These are phyloP conservation scores for Philotrypesis tridentata DNA, from an alignment of 1,140 invertebrate species.

Conservation along the genomic window DNA sequence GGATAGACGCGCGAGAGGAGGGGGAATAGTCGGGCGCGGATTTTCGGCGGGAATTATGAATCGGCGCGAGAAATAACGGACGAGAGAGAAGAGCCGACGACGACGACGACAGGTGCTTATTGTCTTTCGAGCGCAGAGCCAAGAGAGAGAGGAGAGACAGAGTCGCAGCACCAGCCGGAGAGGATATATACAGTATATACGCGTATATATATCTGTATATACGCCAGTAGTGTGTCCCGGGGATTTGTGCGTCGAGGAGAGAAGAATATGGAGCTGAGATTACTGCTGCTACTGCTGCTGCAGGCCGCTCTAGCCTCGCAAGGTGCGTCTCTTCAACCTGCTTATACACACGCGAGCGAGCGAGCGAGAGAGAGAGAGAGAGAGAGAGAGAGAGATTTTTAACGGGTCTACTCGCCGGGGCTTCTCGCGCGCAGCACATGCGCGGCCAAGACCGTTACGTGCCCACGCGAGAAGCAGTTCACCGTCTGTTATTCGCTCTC, in stretches of 20 bases:
- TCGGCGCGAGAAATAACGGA: background rate
- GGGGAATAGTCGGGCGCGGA: no score
- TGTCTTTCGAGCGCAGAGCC: no score
- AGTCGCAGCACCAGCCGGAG: no score
- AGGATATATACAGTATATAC: background rate
- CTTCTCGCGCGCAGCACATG: background rate
- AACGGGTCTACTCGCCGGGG: background rate
- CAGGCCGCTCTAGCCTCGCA: background rate
- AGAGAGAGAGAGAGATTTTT: background rate
- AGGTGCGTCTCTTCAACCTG: slow-evolving; percentile 33
- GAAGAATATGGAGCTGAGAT: background rate
- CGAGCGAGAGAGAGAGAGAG: background rate
- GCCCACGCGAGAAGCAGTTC: background rate
- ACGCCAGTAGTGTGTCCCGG: background rate
- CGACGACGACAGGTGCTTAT: background rate
- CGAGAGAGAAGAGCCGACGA: no score
- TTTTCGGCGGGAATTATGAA: background rate
- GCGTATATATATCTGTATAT: background rate
- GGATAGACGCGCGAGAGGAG: background rate
- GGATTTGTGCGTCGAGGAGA: background rate
- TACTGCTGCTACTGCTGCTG: slow-evolving; percentile 13
- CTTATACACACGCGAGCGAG: background rate
- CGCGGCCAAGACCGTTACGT: slow-evolving; percentile 27
- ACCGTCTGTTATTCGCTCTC: background rate
- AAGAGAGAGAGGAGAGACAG: no score